Conservation (phyloP, 2,888 invertebrate genomes). For the Muschampia plurimacula region DNA sequence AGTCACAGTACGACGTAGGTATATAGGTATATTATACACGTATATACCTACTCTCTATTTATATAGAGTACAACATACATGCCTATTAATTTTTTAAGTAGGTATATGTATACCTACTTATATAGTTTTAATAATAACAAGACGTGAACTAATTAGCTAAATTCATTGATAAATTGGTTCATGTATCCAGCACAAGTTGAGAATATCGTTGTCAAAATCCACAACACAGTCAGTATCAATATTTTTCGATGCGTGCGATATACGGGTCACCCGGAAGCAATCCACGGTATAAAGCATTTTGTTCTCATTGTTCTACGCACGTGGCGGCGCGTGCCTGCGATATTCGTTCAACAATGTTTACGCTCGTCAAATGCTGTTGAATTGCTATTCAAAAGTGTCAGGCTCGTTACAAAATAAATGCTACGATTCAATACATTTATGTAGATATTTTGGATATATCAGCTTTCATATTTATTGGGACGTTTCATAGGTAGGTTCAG, state of each 20-base stretch:
- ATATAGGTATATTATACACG: too few relatives aligned
- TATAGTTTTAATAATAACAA: not conserved
- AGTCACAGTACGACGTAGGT: too few relatives aligned
- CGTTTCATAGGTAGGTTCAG: too few relatives aligned
- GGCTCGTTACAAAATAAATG: conserved; percentile 23
- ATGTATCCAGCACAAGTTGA: not conserved
- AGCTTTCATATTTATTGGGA: not conserved
- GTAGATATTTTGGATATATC: not conserved
- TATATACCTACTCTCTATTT: too few relatives aligned
- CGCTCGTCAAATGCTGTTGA: conserved; percentile 34
- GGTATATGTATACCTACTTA: too few relatives aligned
- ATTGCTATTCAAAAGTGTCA: conserved; percentile 52
- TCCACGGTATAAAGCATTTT: conserved; percentile 48
- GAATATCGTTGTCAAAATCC: conserved; percentile 40
- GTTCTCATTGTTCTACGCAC: conserved; percentile 45
- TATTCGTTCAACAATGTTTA: conserved; percentile 33
- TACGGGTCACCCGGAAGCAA: conserved; percentile 52
- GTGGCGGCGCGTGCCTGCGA: conserved; percentile 47
- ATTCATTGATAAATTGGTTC: not conserved
- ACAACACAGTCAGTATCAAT: conserved; percentile 44
- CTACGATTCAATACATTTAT: too few relatives aligned
- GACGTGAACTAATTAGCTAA: not conserved
- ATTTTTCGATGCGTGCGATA: conserved; percentile 49
- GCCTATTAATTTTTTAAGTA: too few relatives aligned
- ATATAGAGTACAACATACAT: too few relatives aligned